These are phyloP conservation scores for Drosophila trapezifrons DNA, from an alignment of 1,140 invertebrate species.

Conservation along the genomic window DNA sequence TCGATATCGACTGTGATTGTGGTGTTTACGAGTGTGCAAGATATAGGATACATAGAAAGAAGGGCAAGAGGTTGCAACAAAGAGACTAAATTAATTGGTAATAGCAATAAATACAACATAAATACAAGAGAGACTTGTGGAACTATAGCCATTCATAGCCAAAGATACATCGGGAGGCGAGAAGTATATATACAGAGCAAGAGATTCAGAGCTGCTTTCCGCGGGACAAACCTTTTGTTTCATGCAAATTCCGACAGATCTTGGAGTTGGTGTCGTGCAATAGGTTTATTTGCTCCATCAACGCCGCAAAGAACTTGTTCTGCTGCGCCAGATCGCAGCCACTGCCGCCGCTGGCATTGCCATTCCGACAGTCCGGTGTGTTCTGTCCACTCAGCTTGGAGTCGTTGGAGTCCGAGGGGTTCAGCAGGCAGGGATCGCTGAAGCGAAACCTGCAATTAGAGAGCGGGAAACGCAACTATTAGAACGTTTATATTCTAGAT, in stretches of 20 bases:
- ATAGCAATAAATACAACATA: constrained; percentile 31
- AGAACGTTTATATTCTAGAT: neutral
- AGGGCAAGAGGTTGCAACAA: constrained; percentile 43
- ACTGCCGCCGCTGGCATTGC: constrained; percentile 48
- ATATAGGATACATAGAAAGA: constrained; percentile 58
- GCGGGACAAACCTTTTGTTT: constrained; percentile 77
- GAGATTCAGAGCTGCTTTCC: too few relatives aligned
- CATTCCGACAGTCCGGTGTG: constrained; percentile 74
- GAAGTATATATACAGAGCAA: neutral
- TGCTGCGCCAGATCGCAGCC: constrained; percentile 61
- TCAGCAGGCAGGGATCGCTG: constrained; percentile 81
- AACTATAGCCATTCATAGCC: constrained; percentile 14
- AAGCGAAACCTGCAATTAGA: constrained; percentile 71
- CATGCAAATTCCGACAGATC: constrained; percentile 83
- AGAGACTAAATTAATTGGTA: constrained; percentile 50
- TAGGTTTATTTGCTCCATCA: constrained; percentile 83
- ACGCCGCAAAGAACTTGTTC: constrained; percentile 77
- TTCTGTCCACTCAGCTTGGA: constrained; percentile 80
- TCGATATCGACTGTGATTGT: constrained; percentile 82
- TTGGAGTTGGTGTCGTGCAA: constrained; percentile 84
- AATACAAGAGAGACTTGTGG: constrained; percentile 11
- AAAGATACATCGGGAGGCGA: constrained; percentile 2
- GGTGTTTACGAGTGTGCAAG: constrained; percentile 48
- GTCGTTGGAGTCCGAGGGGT: constrained; percentile 79
- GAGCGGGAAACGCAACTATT: neutral